Base-by-base conservation (phyloP, 2,888 invertebrate genomes). In the Eupithecia inturbata region DNA sequence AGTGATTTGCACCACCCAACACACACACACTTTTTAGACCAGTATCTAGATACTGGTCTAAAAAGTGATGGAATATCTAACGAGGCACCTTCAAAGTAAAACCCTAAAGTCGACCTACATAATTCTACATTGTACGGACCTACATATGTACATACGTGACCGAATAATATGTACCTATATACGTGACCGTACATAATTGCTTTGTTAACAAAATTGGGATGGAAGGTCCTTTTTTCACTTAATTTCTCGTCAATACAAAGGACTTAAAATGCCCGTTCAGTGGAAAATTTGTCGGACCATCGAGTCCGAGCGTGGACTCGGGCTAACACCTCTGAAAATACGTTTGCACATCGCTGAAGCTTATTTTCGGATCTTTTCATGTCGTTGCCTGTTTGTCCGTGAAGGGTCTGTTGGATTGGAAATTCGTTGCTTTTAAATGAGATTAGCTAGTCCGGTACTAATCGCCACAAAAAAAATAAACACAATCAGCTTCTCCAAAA, bases 311-410 rank as follows among this genome's bases (percentile, higher is more conserved):
- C 89, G 88, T 86, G 89, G 89, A 91, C 88, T 92, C 91, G 89
- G 90, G 89, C 90, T 88, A 92, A 93, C 94, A 92, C 94, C 94
- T 94, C 93, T 91, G 91, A 91, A 94, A 92, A 94, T 92, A 91
- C 85, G 87, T 89, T 91, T 88, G 92, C 94, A 93, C 92, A 88
- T 88, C 88, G 87, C 82, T 92, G 92, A 85, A 91, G 90, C 86
- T 91, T 91, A 93, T 94, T 94, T 94, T 94, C 86, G 91, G 92
- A 88, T 86, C 94, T 94, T 93, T 93, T 94, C 92, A 94, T 94
- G 72, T 75, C 87, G 88, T 86, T 90, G 90, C 88, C 87, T 90
- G 89, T 87, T 86, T 89, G 89, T 86, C 89, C 90, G 89, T 89
- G 84, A 89, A 87, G 85, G 83, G 87, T 87, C 87, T 85, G 83